phyloP scores from a whole-genome alignment of 2,797 vertebrate species.

The Masticophis lateralis region DNA sequence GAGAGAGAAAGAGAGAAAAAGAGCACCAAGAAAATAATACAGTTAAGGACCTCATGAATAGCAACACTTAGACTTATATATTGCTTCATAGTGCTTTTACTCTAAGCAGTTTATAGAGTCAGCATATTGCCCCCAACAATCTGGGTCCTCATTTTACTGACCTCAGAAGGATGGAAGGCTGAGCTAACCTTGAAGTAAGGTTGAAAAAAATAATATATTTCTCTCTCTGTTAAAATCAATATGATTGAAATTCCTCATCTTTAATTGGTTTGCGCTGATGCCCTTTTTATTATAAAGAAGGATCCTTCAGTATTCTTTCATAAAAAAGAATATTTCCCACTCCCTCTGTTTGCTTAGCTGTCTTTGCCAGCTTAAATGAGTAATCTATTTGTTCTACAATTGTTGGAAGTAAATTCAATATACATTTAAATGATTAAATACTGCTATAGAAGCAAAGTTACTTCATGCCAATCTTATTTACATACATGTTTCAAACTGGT shows the following conservation, averaged over 20 bases:
- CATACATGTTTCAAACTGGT: background rate
- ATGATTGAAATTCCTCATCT: background rate
- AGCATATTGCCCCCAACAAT: too few relatives aligned
- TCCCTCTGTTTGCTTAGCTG: background rate
- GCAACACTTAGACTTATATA: too few relatives aligned
- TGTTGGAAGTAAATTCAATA: slow-evolving; percentile 17
- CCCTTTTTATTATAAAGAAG: background rate
- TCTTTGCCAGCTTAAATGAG: background rate
- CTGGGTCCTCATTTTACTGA: too few relatives aligned
- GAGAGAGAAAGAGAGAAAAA: background rate
- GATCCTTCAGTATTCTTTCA: background rate
- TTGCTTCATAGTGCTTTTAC: too few relatives aligned
- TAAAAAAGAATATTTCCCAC: background rate
- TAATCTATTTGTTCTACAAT: background rate
- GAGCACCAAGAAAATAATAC: background rate
- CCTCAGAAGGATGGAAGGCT: too few relatives aligned
- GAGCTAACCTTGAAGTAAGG: too few relatives aligned
- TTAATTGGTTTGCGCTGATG: background rate
- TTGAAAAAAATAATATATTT: background rate
- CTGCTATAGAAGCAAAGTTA: slow-evolving; percentile 7
- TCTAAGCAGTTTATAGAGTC: too few relatives aligned
- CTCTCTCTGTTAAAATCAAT: background rate
- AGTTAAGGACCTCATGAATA: background rate
- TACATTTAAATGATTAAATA: slow-evolving; percentile 19
- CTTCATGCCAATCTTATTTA: background rate